phyloP scores from a whole-genome alignment of 1,140 invertebrate species.

The Euura lappo region DNA sequence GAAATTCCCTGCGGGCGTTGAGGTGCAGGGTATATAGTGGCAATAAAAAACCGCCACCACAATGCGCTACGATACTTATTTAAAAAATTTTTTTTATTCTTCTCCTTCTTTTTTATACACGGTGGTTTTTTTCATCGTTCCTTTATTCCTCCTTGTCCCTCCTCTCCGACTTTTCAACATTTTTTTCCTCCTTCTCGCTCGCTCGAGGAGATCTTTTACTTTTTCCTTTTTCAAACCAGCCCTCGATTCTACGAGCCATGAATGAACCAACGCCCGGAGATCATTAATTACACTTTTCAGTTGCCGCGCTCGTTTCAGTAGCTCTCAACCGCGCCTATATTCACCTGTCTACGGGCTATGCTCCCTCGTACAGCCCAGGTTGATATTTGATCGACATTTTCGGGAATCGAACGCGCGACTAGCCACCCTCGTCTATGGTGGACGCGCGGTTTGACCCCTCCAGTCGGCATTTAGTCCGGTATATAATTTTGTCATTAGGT shows the following conservation, averaged over 20 bases:
- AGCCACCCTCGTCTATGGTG: too few species aligned
- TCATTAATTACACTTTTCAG: slow-evolving; percentile 7
- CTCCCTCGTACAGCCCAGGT: too few species aligned
- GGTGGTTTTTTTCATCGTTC: background rate
- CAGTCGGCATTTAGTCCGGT: too few species aligned
- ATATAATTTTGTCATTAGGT: slow-evolving; percentile 1
- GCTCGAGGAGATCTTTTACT: background rate
- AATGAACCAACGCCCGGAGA: background rate
- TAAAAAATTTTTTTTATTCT: too few species aligned
- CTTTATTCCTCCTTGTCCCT: too few species aligned
- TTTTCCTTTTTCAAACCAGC: background rate
- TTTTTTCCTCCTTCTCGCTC: background rate
- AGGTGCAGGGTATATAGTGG: background rate
- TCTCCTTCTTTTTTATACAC: too few species aligned
- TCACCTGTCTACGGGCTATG: too few species aligned
- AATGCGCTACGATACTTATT: background rate
- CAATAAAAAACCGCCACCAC: background rate
- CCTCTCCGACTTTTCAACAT: too few species aligned
- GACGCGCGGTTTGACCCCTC: too few species aligned
- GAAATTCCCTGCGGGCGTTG: slow-evolving; percentile 40
- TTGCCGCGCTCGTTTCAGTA: background rate
- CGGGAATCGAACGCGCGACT: too few species aligned
- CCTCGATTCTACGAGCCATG: background rate
- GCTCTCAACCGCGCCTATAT: background rate
- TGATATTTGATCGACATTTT: too few species aligned